Conservation (phyloP, 2,888 invertebrate genomes). For the Gymnocheta viridis region DNA sequence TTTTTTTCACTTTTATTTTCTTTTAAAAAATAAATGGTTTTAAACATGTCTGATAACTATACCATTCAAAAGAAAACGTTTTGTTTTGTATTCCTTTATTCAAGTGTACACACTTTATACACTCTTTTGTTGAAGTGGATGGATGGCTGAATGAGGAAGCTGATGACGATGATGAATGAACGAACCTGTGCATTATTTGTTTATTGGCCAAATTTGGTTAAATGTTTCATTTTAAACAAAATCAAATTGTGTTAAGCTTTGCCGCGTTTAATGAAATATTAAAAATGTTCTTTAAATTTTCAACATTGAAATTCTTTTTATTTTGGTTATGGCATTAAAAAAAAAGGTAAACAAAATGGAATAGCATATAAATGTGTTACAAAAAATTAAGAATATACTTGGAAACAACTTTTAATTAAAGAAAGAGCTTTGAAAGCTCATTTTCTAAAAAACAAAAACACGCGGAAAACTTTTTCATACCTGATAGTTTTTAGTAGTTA, state of each 20-base stretch:
- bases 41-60: slow-evolving; percentile 31
- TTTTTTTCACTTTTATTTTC: slow-evolving; percentile 43
- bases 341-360: slow-evolving; percentile 4
- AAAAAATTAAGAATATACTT: not conserved
- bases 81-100: slow-evolving; percentile 37
- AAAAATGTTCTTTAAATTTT: not conserved
- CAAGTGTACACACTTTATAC: slow-evolving; percentile 36
- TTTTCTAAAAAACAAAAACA: not conserved
- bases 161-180: slow-evolving; percentile 12
- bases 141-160: not conserved
- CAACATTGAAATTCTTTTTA: not conserved
- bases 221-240: slow-evolving; percentile 47
- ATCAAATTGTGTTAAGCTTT: slow-evolving; percentile 7
- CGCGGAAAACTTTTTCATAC: not conserved
- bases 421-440: not conserved
- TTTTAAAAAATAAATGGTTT: slow-evolving; percentile 13
- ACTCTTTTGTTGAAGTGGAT: slow-evolving; percentile 8
- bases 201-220: slow-evolving; percentile 62
- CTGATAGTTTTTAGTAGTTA: not conserved
- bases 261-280: not conserved
- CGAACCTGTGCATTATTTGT: slow-evolving; percentile 19
- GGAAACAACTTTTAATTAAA: not conserved
- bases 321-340: not conserved
- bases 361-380: not conserved
- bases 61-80: slow-evolving; percentile 40